These are phyloP conservation scores for Adelognathus sp. DNA, from an alignment of 2,888 invertebrate species.

Conservation along the genomic window DNA sequence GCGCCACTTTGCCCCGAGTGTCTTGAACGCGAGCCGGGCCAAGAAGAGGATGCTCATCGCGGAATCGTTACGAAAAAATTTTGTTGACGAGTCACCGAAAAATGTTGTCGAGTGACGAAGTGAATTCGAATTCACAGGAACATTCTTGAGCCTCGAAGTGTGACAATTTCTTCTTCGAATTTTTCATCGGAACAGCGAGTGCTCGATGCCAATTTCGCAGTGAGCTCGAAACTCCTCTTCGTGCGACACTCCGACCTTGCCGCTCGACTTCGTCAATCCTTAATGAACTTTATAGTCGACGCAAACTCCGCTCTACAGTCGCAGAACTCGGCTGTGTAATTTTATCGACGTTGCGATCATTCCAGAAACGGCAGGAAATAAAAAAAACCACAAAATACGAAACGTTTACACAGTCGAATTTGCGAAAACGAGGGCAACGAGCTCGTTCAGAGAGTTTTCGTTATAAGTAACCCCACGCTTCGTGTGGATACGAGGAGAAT, in stretches of 20 bases:
- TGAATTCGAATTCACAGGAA: neutral
- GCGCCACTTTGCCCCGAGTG: constrained; percentile 69
- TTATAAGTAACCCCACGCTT: too few relatives aligned
- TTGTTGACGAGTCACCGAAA: neutral
- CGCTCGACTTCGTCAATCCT: constrained; percentile 33
- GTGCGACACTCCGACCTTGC: constrained; percentile 36
- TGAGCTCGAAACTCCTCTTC: neutral
- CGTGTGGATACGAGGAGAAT: neutral
- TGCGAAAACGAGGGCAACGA: neutral
- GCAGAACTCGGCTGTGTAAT: neutral
- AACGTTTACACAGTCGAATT: neutral
- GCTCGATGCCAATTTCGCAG: constrained; percentile 10
- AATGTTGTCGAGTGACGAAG: too few relatives aligned
- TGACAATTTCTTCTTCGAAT: neutral
- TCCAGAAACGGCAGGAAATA: neutral
- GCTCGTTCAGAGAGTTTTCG: neutral
- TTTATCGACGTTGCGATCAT: neutral
- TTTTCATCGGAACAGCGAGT: neutral
- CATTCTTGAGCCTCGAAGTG: neutral
- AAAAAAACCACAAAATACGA: neutral
- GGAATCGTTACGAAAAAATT: neutral
- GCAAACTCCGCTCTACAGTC: neutral
- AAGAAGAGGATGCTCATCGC: constrained; percentile 73
- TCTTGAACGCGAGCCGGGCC: constrained; percentile 69
- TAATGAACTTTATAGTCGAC: constrained; percentile 38